Evolutionary conservation across 2,113 vertebrate genomes (phyloP), one percentile per base, ranked within the genome.

Genomic region (Carassius auratus): DNA sequence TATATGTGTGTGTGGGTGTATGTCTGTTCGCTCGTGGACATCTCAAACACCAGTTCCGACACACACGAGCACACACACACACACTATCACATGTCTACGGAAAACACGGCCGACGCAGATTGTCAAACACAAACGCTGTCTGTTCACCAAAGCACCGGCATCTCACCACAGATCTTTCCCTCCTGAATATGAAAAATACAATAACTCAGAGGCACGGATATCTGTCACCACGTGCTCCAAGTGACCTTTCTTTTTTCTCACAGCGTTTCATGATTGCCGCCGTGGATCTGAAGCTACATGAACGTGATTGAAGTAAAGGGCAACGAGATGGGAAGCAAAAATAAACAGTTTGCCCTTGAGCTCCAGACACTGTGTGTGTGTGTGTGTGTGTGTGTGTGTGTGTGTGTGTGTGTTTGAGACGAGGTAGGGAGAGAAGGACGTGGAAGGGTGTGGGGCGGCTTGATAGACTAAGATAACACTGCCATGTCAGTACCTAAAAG

Each of bases 121-220:
- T 93, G 92, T 93, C 91, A 90, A 90, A 91, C 86, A 91, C 90
- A 90, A 84, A 86, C 86, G 88, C 89, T 91, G 90, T 92, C 91
- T 89, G 81, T 84, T 87, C 84, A 86, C 88, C 88, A 85, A 90
- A 89, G 87, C 88, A 64, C 81, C 14, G 36, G 91, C 90, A 89
- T 86, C 88, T 84, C 62, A 38, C 64, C 73, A 57, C 82, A 68
- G 85, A 73, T 80, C 84, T 81, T 73, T 81, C 36, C 21, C 45
- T 33, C 4, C 55, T 55, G 80, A 86, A 81, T 84, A 57, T 76
- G 74, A 87, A 82, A 71, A 86, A 57, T 74, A 82, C 23, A 48
- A 86, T 83, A 84, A 77, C 74, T 75, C 62, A 85, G 90, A 62
- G 80, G 85, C 74, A 62, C 68, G 88, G 91, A 89, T 89, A 68